These are phyloP conservation scores for Catagonus wagneri DNA, from an alignment of 2,113 vertebrate species.

Conservation along the genomic window DNA sequence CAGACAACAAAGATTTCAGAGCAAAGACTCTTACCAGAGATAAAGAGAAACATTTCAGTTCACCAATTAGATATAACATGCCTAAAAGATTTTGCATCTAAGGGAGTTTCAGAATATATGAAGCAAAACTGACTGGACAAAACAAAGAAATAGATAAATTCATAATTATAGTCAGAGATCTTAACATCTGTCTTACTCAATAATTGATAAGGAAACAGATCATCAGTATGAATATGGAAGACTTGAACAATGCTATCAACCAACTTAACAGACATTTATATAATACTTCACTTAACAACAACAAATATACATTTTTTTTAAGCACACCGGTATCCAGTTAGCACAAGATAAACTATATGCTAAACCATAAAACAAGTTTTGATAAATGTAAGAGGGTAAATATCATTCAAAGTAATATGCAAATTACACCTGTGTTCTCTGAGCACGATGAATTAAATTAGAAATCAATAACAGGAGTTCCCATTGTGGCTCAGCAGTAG, in stretches of 20 bases:
- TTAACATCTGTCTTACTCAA: conserved; percentile 41
- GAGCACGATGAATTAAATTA: conserved; percentile 39
- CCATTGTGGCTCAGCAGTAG: too few species aligned
- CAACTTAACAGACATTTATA: conserved; percentile 13
- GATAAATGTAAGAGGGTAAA: conserved; percentile 31
- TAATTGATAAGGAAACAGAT: conserved; percentile 22
- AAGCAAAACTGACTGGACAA: not conserved
- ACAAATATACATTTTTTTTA: conserved; percentile 7
- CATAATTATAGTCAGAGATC: conserved; percentile 38
- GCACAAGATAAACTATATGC: not conserved
- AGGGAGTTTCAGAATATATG: conserved; percentile 39
- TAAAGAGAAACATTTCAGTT: conserved; percentile 34
- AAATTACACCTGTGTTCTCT: conserved; percentile 43
- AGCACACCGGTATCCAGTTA: conserved; percentile 17
- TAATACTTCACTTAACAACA: not conserved
- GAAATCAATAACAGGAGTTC: conserved; percentile 16
- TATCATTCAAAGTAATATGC: not conserved
- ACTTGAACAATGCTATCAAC: conserved; percentile 11
- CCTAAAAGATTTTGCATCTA: conserved; percentile 1
- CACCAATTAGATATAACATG: not conserved
- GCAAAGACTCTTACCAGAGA: conserved; percentile 8
- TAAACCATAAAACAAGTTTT: conserved; percentile 47
- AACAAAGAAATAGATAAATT: conserved; percentile 22
- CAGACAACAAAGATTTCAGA: conserved; percentile 55
- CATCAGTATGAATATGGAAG: conserved; percentile 1